Base-by-base conservation (phyloP, 1,140 invertebrate species). In the Cheumatopsyche charites region DNA sequence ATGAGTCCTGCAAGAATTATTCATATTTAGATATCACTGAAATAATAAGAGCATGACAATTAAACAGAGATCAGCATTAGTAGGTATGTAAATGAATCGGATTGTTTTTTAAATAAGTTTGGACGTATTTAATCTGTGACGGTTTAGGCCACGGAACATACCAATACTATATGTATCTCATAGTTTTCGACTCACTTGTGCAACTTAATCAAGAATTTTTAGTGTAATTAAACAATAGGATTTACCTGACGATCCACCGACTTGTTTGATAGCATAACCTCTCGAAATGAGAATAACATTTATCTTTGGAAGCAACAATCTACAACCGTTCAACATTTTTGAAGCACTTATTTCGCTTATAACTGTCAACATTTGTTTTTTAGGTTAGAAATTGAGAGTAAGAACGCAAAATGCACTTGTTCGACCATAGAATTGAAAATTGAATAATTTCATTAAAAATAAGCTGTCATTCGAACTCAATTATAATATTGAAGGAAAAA, bases 1-100 rank as follows among this genome's bases (percentile, higher is more conserved):
- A 75, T 73, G 23, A 75, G 29, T 7, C 70, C 73, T 75, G 29
- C 67, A 74, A 25, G 74, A 45, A 4, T n/a, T n/a, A 45, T 45
- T 45, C 41, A 13, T 5, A 13, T 42, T 5, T 42, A 42, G 41
- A 5, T 15, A 45, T 15, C 43, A 12, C 2, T 45, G 43, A 42
- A 7, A 13, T 5, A 42, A 7, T 5, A 7, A 13, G 41, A 42
- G 13, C 41, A 13, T 42, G 5, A 42, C 6, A 42, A 42, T 13
- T n/a, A n/a, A n/a, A n/a, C n/a, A n/a, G n/a, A 42, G 41, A 42
- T 42, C 41, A 42, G 13, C 41, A 42, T 42, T 42, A 42, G n/a
- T n/a, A n/a, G n/a, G n/a, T n/a, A n/a, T n/a, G n/a, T 42, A 42
- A 42, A 7, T 7, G 5, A 7, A 13, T 42, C 6, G 13, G 6